phyloP scores from a whole-genome alignment of 2,113 vertebrate genomes.

The Antechinus flavipes region DNA sequence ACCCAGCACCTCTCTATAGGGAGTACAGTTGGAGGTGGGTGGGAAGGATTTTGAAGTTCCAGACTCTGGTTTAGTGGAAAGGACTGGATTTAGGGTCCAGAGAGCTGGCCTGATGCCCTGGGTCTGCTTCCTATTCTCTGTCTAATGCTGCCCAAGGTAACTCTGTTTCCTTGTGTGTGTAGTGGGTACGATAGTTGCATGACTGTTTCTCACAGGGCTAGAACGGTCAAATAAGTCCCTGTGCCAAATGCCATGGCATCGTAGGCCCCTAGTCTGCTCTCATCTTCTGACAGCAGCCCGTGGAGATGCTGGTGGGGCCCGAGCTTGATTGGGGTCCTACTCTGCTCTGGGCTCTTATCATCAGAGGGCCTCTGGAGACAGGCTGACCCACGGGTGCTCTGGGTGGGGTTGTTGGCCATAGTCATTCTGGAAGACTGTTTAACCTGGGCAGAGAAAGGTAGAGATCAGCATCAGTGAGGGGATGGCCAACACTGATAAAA shows the following conservation, averaged over 20 bases:
- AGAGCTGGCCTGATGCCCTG: background rate
- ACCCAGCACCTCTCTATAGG: constrained; percentile 18
- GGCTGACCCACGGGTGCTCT: background rate
- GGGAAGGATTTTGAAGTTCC: constrained; percentile 32
- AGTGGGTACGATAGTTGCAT: background rate
- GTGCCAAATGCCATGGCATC: background rate
- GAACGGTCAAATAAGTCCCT: background rate
- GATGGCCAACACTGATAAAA: background rate
- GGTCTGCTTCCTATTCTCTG: background rate
- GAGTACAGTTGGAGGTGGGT: constrained; percentile 27
- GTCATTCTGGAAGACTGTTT: background rate
- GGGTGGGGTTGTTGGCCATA: background rate
- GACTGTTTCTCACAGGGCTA: background rate
- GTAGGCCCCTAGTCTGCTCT: background rate
- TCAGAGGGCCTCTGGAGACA: background rate
- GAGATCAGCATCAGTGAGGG: background rate
- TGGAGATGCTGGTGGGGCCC: background rate
- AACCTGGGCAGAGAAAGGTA: background rate
- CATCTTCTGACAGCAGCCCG: background rate
- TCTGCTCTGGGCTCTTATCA: background rate
- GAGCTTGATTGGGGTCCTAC: background rate
- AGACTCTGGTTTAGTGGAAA: background rate
- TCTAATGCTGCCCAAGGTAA: background rate
- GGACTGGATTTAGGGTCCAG: background rate
- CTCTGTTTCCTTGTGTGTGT: background rate